Base-by-base conservation (phyloP, 2,797 vertebrate species). In the Tamandua tetradactyla region DNA sequence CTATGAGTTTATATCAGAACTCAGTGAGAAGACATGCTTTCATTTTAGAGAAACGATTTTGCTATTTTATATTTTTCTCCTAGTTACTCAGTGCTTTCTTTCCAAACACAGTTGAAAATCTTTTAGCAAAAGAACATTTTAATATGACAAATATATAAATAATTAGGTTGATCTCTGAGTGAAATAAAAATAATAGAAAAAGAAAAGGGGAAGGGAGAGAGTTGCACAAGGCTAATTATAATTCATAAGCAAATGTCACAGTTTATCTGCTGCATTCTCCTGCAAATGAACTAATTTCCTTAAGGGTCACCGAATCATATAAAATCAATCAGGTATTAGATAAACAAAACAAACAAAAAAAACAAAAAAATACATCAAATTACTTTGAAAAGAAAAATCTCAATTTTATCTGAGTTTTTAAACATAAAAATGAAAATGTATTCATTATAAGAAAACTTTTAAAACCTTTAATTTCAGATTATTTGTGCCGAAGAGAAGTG, bases 381-480 rank as follows among this genome's bases (percentile, higher is more conserved):
- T 94, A 80, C 59, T 68, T 80, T 81, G 44, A 91, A 95, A 87
- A 94, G 32, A 87, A 64, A 83, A 89, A 78, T 14, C 22, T 61
- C 47, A 37, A 96, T 76, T 6, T 91, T 61, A 89, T 40, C 61
- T 93, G 49, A 82, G 23, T 78, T 91, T 94, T 93, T 89, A 93
- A 74, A 42, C 88, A 89, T 69, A 87, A 96, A 96, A 82, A 86
- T 87, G 37, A 81, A 94, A 87, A 76, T 23, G 10, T 57, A 83
- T 68, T 92, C 35, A 87, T 22, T 76, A 64, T n/a, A 66, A 12
- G 27, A 81, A 89, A 82, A n/a, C 8, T 55, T 62, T 49, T 59
- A 35, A 61, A 94, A 94, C 69, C 10, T 89, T 92, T 59, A 87
- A 72, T 64, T 82, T 79, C 35, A 42, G 68, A 89, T 64, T 68